These are phyloP conservation scores for Eciton burchellii DNA, from an alignment of 1,140 invertebrate species.

Conservation along the genomic window DNA sequence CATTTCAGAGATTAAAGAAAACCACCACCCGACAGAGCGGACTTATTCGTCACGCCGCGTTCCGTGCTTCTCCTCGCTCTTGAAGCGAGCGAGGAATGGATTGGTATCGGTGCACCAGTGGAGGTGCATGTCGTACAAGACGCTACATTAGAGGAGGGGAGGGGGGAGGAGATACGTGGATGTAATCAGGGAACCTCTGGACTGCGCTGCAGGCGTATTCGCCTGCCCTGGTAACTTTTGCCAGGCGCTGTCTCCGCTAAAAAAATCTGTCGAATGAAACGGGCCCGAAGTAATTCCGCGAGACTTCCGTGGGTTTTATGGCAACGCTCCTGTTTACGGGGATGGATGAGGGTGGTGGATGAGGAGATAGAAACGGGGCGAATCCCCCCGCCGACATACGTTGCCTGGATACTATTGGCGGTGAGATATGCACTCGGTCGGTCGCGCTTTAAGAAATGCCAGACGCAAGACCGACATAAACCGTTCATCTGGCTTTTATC, in stretches of 20 bases:
- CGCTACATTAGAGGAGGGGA: background rate
- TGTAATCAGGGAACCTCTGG: slow-evolving; percentile 28
- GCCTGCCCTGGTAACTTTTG: slow-evolving; percentile 39
- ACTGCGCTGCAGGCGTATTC: background rate
- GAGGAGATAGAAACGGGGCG: no score
- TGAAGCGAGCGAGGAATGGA: background rate
- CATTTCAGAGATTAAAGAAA: background rate
- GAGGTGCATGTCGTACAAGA: background rate
- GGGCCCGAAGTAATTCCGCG: slow-evolving; percentile 51
- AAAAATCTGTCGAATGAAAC: slow-evolving; percentile 59
- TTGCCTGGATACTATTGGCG: slow-evolving; percentile 44
- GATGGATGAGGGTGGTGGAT: no score
- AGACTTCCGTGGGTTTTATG: slow-evolving; percentile 55
- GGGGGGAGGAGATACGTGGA: slow-evolving; percentile 10
- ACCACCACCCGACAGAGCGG: background rate
- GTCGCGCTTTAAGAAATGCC: slow-evolving; percentile 47
- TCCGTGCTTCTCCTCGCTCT: no score
- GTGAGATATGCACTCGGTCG: slow-evolving; percentile 50
- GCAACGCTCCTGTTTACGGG: slow-evolving; percentile 56
- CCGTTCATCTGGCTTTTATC: slow-evolving; percentile 54
- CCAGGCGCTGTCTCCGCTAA: slow-evolving; percentile 52
- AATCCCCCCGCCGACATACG: slow-evolving; percentile 36
- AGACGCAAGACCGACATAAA: slow-evolving; percentile 47
- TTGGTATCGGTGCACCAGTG: slow-evolving; percentile 11
- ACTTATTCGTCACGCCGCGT: slow-evolving; percentile 1